A percentile compares a stretch with the other conserved stretches of the same genome.
Conservation (phyloP, 1,140 invertebrate genomes). For the Bombus sylvicola region DNA sequence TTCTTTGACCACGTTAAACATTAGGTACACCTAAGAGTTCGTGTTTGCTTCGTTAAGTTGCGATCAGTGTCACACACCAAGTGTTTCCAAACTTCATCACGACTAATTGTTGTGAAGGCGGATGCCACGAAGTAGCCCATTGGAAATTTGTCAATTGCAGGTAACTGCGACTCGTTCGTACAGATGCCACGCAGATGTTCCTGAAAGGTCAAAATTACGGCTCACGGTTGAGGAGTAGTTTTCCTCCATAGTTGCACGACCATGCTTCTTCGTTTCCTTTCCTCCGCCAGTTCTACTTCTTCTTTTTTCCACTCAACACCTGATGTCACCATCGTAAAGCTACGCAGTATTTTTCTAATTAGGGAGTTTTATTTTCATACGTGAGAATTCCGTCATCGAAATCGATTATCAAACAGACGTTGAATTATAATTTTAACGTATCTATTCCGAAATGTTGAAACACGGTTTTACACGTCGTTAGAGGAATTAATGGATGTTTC, state of each 20-base stretch:
- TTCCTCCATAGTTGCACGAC: conserved; percentile 27
- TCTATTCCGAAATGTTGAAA: not conserved
- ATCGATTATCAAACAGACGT: not conserved
- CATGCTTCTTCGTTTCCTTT: conserved; percentile 4
- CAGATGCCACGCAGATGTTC: conserved; percentile 65
- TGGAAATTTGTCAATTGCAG: conserved; percentile 71
- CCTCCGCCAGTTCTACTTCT: not conserved
- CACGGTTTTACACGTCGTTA: no score
- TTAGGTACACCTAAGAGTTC: conserved; percentile 28
- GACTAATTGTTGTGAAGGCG: conserved; percentile 67
- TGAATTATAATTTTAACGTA: not conserved
- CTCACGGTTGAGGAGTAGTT: conserved; percentile 53
- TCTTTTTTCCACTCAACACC: not conserved
- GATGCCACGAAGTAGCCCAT: conserved; percentile 62
- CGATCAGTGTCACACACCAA: conserved; percentile 62
- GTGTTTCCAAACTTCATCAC: conserved; percentile 62
- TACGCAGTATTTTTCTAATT: not conserved
- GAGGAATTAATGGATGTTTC: no score
- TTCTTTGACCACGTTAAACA: conserved; percentile 15
- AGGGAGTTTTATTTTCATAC: not conserved
- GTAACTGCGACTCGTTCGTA: conserved; percentile 61
- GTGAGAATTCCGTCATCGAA: not conserved
- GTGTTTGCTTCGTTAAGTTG: conserved; percentile 46
- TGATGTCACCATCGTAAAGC: not conserved
- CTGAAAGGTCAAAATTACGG: conserved; percentile 68